Percentiles rank a stretch among this genome's conserved stretches.
These are phyloP conservation scores for Characodon lateralis DNA, from an alignment of 2,797 vertebrate species.

Conservation along the genomic window DNA sequence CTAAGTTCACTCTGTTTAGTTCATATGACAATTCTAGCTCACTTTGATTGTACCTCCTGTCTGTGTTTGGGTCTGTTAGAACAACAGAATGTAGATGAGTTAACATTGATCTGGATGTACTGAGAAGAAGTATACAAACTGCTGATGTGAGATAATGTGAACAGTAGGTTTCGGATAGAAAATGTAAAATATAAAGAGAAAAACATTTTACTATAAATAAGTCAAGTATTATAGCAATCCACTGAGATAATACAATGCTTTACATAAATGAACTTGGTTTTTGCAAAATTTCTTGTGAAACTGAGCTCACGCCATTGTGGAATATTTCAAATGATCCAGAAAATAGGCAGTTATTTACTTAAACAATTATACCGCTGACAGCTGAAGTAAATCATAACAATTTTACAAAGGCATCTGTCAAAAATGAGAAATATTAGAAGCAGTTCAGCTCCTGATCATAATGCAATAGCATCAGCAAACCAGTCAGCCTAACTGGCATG, in stretches of 20 bases:
- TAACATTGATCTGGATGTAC: not conserved
- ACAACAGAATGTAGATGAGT: not conserved
- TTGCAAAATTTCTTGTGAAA: not conserved
- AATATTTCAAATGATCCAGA: constrained; percentile 9
- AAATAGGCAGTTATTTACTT: constrained; percentile 1
- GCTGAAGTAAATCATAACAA: constrained; percentile 3
- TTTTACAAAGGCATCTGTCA: not conserved
- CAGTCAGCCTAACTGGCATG: constrained; percentile 4
- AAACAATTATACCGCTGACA: not conserved
- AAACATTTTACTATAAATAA: not conserved
- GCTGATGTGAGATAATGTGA: not conserved
- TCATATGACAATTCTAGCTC: too few relatives aligned
- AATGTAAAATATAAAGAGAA: not conserved
- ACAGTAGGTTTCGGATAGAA: not conserved
- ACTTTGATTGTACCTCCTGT: too few relatives aligned
- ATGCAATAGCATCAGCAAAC: constrained; percentile 3
- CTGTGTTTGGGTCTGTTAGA: too few relatives aligned
- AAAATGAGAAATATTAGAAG: not conserved
- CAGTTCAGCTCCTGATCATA: not conserved
- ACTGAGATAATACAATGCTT: not conserved
- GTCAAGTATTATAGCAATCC: not conserved
- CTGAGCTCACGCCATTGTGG: not conserved
- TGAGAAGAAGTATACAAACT: not conserved
- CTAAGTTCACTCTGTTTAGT: too few relatives aligned
- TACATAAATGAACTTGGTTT: not conserved